These are phyloP conservation scores for Eretmochelys imbricata DNA, from an alignment of 2,113 vertebrate genomes.

Conservation along the genomic window DNA sequence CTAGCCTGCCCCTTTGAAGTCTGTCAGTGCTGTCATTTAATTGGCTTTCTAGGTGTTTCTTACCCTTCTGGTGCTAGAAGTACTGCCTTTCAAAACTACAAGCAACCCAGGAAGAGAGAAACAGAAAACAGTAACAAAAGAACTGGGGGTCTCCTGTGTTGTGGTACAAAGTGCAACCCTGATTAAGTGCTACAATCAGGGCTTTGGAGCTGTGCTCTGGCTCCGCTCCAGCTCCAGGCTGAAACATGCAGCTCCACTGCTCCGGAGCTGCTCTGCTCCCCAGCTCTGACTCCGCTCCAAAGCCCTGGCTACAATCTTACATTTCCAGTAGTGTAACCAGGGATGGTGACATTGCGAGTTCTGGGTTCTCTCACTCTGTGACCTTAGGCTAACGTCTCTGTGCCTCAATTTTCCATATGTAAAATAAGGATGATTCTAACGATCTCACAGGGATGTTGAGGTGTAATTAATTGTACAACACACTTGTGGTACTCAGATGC, in stretches of 20 bases:
- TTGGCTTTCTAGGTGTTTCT: accelerated
- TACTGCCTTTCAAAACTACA: background rate
- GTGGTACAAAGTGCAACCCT: background rate
- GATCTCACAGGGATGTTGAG: background rate
- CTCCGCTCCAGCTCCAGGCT: too few relatives aligned
- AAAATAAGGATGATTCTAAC: background rate
- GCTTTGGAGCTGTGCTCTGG: too few relatives aligned
- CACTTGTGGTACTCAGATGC: background rate
- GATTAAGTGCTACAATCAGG: background rate
- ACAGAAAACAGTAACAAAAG: background rate
- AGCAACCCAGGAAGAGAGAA: background rate
- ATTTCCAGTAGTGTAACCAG: background rate
- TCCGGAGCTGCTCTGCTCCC: too few relatives aligned
- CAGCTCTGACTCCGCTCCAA: too few relatives aligned
- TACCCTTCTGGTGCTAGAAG: background rate
- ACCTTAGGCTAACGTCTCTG: background rate
- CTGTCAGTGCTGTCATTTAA: background rate
- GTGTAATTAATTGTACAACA: background rate
- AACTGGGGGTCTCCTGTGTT: background rate
- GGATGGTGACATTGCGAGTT: background rate
- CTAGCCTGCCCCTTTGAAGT: background rate
- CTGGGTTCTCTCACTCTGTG: background rate
- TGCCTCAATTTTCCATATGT: background rate
- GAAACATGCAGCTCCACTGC: too few relatives aligned
- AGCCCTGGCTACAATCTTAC: background rate